These are phyloP conservation scores for Gastrophryne carolinensis DNA, from an alignment of 2,797 vertebrate genomes.

Conservation along the genomic window DNA sequence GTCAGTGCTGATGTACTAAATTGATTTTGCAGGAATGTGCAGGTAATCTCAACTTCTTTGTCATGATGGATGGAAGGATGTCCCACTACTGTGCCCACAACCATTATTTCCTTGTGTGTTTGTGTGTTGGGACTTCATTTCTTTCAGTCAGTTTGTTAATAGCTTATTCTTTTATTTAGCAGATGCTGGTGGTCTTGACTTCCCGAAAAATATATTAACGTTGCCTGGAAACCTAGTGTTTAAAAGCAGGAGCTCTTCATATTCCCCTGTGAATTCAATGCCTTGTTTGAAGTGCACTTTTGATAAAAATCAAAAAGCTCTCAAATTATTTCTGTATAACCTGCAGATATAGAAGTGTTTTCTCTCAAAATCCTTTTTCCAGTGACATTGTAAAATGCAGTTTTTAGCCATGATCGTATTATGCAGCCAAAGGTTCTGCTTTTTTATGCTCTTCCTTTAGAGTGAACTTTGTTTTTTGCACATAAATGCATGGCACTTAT, in stretches of 20 bases:
- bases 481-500: not conserved
- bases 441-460: too few species aligned
- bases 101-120: conserved; percentile 18
- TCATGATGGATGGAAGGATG: conserved; percentile 33
- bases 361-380: conserved; percentile 34
- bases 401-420: not conserved
- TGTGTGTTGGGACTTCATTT: conserved; percentile 28
- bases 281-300: conserved; percentile 51
- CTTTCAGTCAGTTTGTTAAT: conserved; percentile 25
- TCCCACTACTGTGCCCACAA: conserved; percentile 9
- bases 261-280: conserved; percentile 31
- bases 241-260: conserved; percentile 38
- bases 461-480: not conserved
- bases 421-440: not conserved
- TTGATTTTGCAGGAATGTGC: conserved; percentile 44
- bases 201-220: conserved; percentile 50
- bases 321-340: conserved; percentile 51
- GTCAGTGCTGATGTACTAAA: conserved; percentile 42
- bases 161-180: conserved; percentile 46
- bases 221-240: conserved; percentile 49
- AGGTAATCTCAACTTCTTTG: conserved; percentile 20
- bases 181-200: conserved; percentile 38
- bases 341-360: conserved; percentile 44
- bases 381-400: conserved; percentile 21
- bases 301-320: conserved; percentile 50